Percentiles rank a stretch among this genome's conserved stretches.
phyloP scores from a whole-genome alignment of 2,113 vertebrate genomes.

The Psittacara wagleri region DNA sequence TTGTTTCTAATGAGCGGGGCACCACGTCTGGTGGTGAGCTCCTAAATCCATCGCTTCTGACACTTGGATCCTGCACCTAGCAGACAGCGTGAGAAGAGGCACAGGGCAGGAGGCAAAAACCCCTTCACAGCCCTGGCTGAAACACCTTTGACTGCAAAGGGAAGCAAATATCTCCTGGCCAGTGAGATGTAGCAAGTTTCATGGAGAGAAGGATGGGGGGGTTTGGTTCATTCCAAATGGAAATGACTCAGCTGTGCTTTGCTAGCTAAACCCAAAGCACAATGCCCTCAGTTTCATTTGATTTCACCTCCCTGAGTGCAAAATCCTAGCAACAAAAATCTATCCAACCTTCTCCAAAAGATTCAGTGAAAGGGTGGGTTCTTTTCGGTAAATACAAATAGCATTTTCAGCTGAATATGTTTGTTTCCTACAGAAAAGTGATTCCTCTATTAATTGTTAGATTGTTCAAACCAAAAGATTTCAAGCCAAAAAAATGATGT shows the following conservation, averaged over 20 bases:
- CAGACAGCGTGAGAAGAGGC: not conserved
- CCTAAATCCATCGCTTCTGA: conserved; percentile 32
- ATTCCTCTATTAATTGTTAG: not conserved
- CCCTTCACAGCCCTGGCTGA: not conserved
- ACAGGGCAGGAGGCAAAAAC: not conserved
- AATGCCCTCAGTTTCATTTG: not conserved
- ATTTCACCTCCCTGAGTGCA: not conserved
- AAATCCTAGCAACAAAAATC: conserved; percentile 19
- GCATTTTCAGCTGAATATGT: fast-evolving
- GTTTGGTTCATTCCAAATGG: not conserved
- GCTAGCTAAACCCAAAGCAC: not conserved
- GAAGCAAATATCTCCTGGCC: not conserved
- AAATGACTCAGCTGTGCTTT: not conserved
- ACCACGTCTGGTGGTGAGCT: conserved; percentile 6
- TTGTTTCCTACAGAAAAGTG: not conserved
- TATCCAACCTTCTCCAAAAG: not conserved
- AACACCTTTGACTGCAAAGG: not conserved
- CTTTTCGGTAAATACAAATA: not conserved
- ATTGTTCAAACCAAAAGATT: not conserved
- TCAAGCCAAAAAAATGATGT: not conserved
- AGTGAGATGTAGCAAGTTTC: not conserved
- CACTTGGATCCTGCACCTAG: not conserved
- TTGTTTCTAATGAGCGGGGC: conserved; percentile 68
- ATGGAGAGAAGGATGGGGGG: not conserved
- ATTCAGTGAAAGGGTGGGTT: not conserved